Evolutionary conservation across 2,797 vertebrate genomes (phyloP).

Genomic region (Hephaestus fuliginosus): DNA sequence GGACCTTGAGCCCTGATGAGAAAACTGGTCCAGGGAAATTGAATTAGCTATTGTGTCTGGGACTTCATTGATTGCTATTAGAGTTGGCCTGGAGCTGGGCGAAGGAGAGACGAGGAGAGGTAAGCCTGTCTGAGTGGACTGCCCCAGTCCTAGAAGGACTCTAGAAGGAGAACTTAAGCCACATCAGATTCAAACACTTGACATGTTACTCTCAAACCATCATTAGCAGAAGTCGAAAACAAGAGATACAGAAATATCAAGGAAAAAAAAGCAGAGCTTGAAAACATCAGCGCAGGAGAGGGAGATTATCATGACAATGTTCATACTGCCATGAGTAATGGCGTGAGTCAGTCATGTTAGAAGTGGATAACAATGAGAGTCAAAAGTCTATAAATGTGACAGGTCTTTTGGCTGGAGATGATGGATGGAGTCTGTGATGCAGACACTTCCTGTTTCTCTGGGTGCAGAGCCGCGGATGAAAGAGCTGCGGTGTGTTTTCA

Average conservation of each 20-base stretch:
- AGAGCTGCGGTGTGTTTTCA: conserved; percentile 79
- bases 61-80: conserved; percentile 85
- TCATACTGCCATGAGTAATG: conserved; percentile 57
- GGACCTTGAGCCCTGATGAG: conserved; percentile 82
- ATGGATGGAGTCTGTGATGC: conserved; percentile 84
- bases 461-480: conserved; percentile 80
- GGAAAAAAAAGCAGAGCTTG: neutral
- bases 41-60: conserved; percentile 84
- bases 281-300: neutral
- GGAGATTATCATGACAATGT: conserved; percentile 37
- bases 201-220: conserved; percentile 23
- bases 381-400: conserved; percentile 82
- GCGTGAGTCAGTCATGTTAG: conserved; percentile 63
- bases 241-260: conserved; percentile 4
- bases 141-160: conserved; percentile 12
- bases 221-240: conserved; percentile 10
- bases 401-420: conserved; percentile 80
- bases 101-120: conserved; percentile 59
- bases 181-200: conserved; percentile 47
- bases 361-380: conserved; percentile 79
- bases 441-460: conserved; percentile 84
- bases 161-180: conserved; percentile 44
- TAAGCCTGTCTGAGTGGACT: conserved; percentile 74
- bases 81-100: conserved; percentile 75
- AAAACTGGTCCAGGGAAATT: conserved; percentile 83